Evolutionary conservation across 53 echinoderm and acorn worm species (phyloP).

Genomic region (Patiria pectinifera): DNA sequence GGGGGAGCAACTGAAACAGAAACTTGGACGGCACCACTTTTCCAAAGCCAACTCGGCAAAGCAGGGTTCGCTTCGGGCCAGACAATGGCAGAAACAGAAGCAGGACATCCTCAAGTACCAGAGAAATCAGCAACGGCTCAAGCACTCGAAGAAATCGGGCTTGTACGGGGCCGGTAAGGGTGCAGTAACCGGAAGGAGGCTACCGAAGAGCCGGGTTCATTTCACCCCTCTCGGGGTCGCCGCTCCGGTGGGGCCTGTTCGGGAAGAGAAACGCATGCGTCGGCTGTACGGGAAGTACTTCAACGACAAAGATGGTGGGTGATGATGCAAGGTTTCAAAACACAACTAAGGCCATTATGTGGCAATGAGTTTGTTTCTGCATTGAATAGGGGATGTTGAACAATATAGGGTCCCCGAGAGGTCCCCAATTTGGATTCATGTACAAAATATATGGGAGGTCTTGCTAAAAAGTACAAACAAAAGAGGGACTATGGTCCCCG

Average conservation of each 20-base stretch:
- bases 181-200: background rate
- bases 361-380: too few species aligned
- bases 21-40: background rate
- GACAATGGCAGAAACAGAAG: background rate
- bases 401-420: too few species aligned
- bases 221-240: slow-evolving; percentile 56
- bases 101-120: background rate
- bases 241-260: slow-evolving; percentile 30
- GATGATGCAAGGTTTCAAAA: background rate
- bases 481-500: too few species aligned
- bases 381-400: too few species aligned
- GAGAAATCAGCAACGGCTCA: background rate
- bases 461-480: too few species aligned
- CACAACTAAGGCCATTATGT: too few species aligned
- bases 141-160: background rate
- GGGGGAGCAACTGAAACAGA: too few species aligned
- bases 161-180: background rate
- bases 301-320: slow-evolving; percentile 45
- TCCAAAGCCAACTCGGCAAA: background rate
- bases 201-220: background rate
- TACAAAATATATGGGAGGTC: too few species aligned
- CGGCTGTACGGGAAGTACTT: slow-evolving; percentile 51
- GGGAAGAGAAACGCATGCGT: background rate
- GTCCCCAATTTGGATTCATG: too few species aligned
- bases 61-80: background rate